A percentile compares a stretch with the other conserved stretches of the same genome.
Conservation (phyloP, 2,888 invertebrate species). For the Zelleria hepariella region DNA sequence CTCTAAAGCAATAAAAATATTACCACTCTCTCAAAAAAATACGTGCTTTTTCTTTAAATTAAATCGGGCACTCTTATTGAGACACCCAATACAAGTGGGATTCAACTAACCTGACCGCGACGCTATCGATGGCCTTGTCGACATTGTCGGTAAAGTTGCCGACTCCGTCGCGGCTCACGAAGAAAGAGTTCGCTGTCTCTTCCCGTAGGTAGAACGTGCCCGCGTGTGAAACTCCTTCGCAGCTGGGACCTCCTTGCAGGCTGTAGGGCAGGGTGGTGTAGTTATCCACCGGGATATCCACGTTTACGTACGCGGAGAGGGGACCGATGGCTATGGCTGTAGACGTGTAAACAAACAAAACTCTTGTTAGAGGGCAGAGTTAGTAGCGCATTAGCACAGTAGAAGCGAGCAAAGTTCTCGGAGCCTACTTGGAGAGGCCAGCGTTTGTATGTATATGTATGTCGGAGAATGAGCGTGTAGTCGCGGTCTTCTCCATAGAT, state of each 20-base stretch:
- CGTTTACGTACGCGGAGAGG: conserved; percentile 52
- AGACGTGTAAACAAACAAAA: neutral
- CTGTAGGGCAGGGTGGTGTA: conserved; percentile 40
- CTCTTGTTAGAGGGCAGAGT: no score
- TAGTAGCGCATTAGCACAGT: no score
- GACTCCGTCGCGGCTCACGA: conserved; percentile 35
- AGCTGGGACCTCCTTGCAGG: conserved; percentile 36
- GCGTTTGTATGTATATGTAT: no score
- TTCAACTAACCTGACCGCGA: conserved; percentile 42
- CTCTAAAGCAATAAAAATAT: no score
- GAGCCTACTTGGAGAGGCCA: no score
- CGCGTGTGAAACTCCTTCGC: conserved; percentile 26
- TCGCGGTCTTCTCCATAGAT: no score
- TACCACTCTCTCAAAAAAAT: no score
- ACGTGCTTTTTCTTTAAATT: no score
- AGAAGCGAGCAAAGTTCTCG: no score
- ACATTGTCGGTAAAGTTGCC: conserved; percentile 50
- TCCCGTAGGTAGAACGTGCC: conserved; percentile 38
- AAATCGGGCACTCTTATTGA: no score
- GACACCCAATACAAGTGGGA: neutral
- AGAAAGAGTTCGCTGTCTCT: conserved; percentile 53
- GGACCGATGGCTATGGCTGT: conserved; percentile 27
- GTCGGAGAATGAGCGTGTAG: no score
- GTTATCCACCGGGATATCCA: conserved; percentile 36
- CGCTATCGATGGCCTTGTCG: conserved; percentile 55